Conservation (phyloP, 2,797 vertebrate genomes). For the Lithobates pipiens region DNA sequence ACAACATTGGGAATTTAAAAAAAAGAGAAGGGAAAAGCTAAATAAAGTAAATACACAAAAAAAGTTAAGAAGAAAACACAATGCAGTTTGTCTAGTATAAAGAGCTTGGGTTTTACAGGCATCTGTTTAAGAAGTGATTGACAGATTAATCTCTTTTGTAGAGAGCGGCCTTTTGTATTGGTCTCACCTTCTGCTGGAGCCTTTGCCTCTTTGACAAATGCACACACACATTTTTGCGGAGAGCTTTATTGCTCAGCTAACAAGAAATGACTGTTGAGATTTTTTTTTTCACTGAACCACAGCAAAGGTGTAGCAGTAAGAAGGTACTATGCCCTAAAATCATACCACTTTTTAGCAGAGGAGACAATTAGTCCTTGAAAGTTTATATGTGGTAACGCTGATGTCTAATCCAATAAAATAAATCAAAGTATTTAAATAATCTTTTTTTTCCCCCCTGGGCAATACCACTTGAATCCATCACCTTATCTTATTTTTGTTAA, state of each 20-base stretch:
- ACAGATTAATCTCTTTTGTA: slow-evolving; percentile 45
- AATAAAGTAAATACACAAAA: neutral
- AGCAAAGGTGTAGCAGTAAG: slow-evolving; percentile 32
- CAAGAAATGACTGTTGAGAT: slow-evolving; percentile 36
- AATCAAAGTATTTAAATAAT: slow-evolving; percentile 47
- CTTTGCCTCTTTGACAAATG: slow-evolving; percentile 40
- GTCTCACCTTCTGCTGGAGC: slow-evolving; percentile 23
- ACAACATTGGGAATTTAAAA: no score
- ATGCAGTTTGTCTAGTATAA: slow-evolving; percentile 21
- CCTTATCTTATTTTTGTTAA: slow-evolving; percentile 38
- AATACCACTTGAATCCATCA: slow-evolving; percentile 9
- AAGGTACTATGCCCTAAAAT: slow-evolving; percentile 24
- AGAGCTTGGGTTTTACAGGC: slow-evolving; percentile 19
- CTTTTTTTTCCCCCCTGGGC: slow-evolving; percentile 34
- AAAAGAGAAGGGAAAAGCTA: neutral
- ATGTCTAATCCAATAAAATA: slow-evolving; percentile 51
- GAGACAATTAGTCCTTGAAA: slow-evolving; percentile 44
- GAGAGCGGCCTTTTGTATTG: slow-evolving; percentile 26
- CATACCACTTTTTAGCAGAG: slow-evolving; percentile 21
- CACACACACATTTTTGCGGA: slow-evolving; percentile 29
- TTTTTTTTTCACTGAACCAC: slow-evolving; percentile 41
- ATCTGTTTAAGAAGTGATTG: slow-evolving; percentile 42
- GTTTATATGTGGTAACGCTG: slow-evolving; percentile 27
- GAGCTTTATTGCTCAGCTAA: slow-evolving; percentile 34
- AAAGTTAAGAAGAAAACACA: slow-evolving; percentile 14